Evolutionary conservation across 2,888 invertebrate genomes (phyloP), one percentile per base, ranked within the genome.

Genomic region (Dryococelus australis): DNA sequence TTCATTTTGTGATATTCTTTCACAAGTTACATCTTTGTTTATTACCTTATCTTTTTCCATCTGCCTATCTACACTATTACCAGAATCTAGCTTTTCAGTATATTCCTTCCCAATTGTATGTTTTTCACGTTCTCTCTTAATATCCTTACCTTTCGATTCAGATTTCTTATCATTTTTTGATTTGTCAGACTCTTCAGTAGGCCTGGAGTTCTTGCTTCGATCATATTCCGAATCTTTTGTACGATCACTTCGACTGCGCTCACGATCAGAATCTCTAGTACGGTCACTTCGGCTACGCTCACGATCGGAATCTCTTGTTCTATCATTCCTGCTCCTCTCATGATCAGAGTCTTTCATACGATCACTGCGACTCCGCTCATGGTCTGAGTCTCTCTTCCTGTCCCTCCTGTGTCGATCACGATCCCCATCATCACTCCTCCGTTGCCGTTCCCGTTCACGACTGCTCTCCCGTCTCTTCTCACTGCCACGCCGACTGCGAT

Each of bases 281-380:
- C 83, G 83, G 24, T 79, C 79, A 79, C 79, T 79, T 79, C 83
- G 27, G 83, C 28, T 24, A 12, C 28, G 28, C 13, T 83, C 83
- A 20, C 83, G 83, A 24, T 83, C 83, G 0, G 83, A 83, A 24
- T 83, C 83, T 12, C 43, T 43, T 9, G 28, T 24, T 16, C 83
- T 10, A 24, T 43, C 83, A 8, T 26, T 83, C 83, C 83, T 27
- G 24, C 83, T 83, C 43, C 24, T 83, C 28, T 83, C 83, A 28
- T 24, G 83, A 16, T 79, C 79, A 79, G 79, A 79, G n/a, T 79
- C 79, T 12, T 8, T 79, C 9, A 20, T 13, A 47, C 79, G n/a
- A 27, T 27, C 79, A 79, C n/a, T 79, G 26, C 79, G n/a, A 79
- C 16, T 79, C 1, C 27, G n/a, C n/a, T 79, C 79, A 8, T 27